These are phyloP conservation scores for Radopholus similis DNA, from an alignment of 1,140 invertebrate species.

Conservation along the genomic window DNA sequence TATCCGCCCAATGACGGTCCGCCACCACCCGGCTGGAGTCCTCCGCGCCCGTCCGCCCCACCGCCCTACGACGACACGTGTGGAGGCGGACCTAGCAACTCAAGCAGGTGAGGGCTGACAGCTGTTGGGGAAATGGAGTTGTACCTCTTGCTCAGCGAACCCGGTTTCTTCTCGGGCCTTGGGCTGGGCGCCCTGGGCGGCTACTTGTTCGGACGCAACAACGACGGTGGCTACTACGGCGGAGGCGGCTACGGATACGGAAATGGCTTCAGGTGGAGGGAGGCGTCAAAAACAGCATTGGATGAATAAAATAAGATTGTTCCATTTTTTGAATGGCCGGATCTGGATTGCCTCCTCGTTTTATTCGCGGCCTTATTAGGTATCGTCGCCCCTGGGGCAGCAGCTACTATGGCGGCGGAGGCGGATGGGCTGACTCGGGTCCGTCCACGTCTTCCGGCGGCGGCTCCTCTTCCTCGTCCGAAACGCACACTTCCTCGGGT, in stretches of 20 bases:
- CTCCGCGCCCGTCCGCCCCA: conserved; percentile 3
- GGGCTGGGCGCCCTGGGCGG: conserved; percentile 45
- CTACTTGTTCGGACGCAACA: conserved; percentile 31
- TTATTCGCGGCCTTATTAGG: too few species aligned
- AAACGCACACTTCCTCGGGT: conserved; percentile 25
- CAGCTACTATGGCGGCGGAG: background rate
- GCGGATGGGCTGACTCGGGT: conserved; percentile 2
- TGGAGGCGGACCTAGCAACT: conserved; percentile 13
- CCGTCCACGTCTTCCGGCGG: conserved; percentile 17
- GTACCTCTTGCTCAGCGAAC: too few species aligned
- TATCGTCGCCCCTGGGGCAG: conserved; percentile 3
- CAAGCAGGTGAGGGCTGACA: background rate
- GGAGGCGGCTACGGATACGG: background rate
- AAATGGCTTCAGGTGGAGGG: background rate
- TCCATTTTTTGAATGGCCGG: background rate
- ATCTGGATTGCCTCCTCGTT: too few species aligned
- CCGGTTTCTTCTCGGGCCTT: conserved; percentile 26
- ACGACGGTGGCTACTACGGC: background rate
- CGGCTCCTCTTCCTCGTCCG: conserved; percentile 20
- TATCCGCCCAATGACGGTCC: conserved; percentile 25
- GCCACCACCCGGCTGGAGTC: conserved; percentile 25
- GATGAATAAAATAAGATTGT: background rate
- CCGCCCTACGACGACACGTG: conserved; percentile 22
- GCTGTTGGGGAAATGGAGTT: conserved; percentile 16
- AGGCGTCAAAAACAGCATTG: background rate